These are phyloP conservation scores for Octopus sinensis DNA, from an alignment of 1,140 invertebrate genomes.

Conservation along the genomic window DNA sequence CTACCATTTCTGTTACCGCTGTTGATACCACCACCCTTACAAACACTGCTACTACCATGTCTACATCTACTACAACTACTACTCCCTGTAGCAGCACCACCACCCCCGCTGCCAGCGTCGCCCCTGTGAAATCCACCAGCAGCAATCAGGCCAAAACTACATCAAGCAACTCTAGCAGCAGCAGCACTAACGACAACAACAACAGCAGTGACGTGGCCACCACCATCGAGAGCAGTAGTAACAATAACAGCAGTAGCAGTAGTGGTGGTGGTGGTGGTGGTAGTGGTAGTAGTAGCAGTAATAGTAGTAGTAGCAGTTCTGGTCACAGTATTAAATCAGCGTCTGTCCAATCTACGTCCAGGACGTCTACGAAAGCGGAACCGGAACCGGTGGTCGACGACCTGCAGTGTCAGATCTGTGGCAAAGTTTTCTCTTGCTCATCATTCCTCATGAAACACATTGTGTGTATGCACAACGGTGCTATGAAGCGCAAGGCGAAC, in stretches of 20 bases:
- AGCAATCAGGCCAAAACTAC: background rate
- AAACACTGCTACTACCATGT: too few relatives aligned
- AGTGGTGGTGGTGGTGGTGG: background rate
- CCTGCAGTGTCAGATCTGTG: background rate
- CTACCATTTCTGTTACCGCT: background rate
- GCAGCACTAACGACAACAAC: background rate
- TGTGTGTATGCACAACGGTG: constrained; percentile 11
- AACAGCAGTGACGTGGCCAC: background rate
- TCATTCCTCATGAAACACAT: constrained; percentile 4
- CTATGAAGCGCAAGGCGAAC: background rate
- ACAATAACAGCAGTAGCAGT: background rate
- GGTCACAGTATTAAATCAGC: background rate
- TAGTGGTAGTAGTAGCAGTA: background rate
- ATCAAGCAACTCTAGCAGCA: background rate
- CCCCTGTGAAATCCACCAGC: too few relatives aligned
- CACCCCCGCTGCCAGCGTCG: too few relatives aligned
- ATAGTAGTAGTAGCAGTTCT: background rate
- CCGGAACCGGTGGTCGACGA: background rate
- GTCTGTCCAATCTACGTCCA: background rate
- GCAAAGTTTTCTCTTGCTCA: background rate
- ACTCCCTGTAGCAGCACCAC: too few relatives aligned
- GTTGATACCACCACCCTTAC: too few relatives aligned
- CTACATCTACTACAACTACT: too few relatives aligned
- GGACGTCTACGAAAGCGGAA: background rate
- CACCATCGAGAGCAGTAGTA: background rate